phyloP scores from a whole-genome alignment of 2,113 vertebrate species.

The Phalacrocorax aristotelis region DNA sequence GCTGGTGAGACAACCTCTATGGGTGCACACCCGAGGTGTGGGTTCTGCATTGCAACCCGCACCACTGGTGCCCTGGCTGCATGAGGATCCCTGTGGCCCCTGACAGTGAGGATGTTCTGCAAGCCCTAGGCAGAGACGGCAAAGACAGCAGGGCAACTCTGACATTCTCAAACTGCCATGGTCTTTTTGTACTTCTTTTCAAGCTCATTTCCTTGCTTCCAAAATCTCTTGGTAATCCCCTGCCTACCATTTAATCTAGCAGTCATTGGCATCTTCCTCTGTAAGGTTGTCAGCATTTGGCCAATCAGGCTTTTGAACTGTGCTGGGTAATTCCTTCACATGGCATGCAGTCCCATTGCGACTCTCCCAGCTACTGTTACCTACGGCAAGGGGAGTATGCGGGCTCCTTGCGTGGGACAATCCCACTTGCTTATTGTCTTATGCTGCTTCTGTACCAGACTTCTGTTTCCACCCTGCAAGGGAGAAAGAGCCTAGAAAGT shows the following conservation, averaged over 20 bases:
- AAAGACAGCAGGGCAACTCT: accelerated
- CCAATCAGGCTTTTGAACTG: accelerated
- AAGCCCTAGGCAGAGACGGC: background rate
- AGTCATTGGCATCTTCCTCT: background rate
- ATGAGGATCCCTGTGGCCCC: accelerated
- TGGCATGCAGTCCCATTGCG: background rate
- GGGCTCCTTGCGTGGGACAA: accelerated
- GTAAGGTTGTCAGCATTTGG: accelerated
- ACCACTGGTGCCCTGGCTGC: accelerated
- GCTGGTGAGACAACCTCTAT: background rate
- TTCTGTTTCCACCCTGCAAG: background rate
- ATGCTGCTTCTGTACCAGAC: background rate
- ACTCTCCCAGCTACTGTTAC: background rate
- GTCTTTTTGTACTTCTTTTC: background rate
- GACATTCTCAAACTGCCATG: background rate
- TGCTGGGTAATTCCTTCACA: background rate
- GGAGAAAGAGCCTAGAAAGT: background rate
- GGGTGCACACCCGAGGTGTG: accelerated
- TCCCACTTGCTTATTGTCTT: background rate
- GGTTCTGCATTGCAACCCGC: background rate
- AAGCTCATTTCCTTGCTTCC: background rate
- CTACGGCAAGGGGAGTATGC: background rate
- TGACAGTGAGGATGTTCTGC: accelerated
- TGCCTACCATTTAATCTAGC: background rate
- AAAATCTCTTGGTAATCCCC: background rate